Conservation (phyloP, 2,888 invertebrate genomes). For the Dione vanillae region DNA sequence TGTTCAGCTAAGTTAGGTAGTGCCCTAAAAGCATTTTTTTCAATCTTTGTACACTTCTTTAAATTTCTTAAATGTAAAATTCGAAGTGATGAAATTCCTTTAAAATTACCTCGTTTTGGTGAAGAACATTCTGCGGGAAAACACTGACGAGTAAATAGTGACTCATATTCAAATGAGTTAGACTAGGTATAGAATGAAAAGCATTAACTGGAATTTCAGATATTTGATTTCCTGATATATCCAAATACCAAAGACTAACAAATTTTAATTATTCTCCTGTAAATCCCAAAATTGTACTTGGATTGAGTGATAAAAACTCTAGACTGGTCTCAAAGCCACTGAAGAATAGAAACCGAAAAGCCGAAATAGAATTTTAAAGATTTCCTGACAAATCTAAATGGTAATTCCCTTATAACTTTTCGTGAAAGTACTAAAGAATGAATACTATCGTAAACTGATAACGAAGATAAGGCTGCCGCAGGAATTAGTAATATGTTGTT, state of each 20-base stretch:
- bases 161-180: constrained; percentile 90
- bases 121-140: constrained; percentile 87
- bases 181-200: constrained; percentile 86
- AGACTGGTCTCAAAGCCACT: constrained; percentile 90
- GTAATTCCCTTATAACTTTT: constrained; percentile 94
- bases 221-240: constrained; percentile 91
- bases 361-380: constrained; percentile 87
- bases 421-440: constrained; percentile 90
- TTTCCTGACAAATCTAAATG: constrained; percentile 93
- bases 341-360: constrained; percentile 91
- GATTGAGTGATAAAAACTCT: constrained; percentile 88
- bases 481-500: constrained; percentile 95
- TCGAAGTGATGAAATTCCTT: constrained; percentile 87
- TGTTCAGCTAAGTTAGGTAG: constrained; percentile 88
- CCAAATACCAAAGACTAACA: constrained; percentile 87
- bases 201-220: constrained; percentile 88
- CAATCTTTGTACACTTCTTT: constrained; percentile 89
- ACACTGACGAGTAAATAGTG: constrained; percentile 88
- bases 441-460: constrained; percentile 88
- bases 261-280: constrained; percentile 86
- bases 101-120: constrained; percentile 90
- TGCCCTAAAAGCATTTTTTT: constrained; percentile 91
- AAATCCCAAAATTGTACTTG: constrained; percentile 89
- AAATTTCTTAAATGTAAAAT: constrained; percentile 88
- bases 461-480: constrained; percentile 90